phyloP scores from a whole-genome alignment of 2,113 vertebrate genomes.

The Rafetus swinhoei region DNA sequence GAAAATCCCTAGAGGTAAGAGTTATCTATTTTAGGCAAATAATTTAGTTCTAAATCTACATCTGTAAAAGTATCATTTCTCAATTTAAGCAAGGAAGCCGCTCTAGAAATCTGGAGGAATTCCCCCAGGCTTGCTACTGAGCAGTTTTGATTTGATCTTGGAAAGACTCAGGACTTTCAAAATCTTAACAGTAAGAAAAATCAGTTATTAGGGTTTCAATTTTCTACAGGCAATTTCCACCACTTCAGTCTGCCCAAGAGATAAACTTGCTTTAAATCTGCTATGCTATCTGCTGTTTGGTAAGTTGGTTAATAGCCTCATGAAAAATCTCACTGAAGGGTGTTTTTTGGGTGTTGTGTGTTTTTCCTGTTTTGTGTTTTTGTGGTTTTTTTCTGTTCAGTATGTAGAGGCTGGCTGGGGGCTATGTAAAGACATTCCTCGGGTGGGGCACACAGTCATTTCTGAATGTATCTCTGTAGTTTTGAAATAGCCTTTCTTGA shows the following conservation, averaged over 20 bases:
- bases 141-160: conserved; percentile 73
- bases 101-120: conserved; percentile 48
- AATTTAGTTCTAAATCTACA: conserved; percentile 72
- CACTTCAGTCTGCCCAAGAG: conserved; percentile 72
- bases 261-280: conserved; percentile 70
- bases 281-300: conserved; percentile 61
- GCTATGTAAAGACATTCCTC: conserved; percentile 60
- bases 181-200: conserved; percentile 77
- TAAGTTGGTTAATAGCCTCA: conserved; percentile 63
- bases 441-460: conserved; percentile 52
- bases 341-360: too few species aligned
- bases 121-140: conserved; percentile 63
- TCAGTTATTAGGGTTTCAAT: conserved; percentile 79
- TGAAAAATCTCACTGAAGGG: conserved; percentile 61
- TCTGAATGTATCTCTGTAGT: conserved; percentile 53
- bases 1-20: conserved; percentile 43
- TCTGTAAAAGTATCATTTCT: conserved; percentile 59
- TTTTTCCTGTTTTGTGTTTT: too few species aligned
- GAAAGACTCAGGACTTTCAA: conserved; percentile 74
- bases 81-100: conserved; percentile 55
- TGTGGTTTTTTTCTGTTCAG: too few species aligned
- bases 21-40: conserved; percentile 72
- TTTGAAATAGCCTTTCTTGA: conserved; percentile 58
- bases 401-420: too few species aligned
- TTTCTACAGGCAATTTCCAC: conserved; percentile 76